Evolutionary conservation across 2,797 vertebrate species (phyloP).

Genomic region (Uromys caudimaculatus): DNA sequence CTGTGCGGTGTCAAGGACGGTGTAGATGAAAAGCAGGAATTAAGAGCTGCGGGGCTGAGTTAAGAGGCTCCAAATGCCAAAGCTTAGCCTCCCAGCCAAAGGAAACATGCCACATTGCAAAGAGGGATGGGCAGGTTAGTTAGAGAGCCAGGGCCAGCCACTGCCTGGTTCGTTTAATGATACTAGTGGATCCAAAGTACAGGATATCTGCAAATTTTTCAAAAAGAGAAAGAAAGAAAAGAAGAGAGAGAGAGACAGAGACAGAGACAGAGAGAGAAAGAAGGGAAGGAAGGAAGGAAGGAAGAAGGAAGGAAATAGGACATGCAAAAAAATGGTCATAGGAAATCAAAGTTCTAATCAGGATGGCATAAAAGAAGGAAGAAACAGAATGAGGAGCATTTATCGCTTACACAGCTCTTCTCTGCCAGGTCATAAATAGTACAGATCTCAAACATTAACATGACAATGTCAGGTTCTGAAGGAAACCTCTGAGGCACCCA

Average conservation of each 20-base stretch:
- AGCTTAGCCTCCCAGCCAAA: constrained; percentile 32
- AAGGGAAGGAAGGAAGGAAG: too few relatives aligned
- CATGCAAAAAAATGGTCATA: neutral
- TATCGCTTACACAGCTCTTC: neutral
- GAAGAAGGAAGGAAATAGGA: neutral
- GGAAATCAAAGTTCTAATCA: constrained; percentile 1
- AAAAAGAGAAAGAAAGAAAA: neutral
- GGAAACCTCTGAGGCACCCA: neutral
- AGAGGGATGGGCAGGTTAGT: neutral
- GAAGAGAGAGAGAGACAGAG: too few relatives aligned
- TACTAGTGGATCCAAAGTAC: neutral
- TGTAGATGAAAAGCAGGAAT: constrained; percentile 68
- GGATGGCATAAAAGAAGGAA: neutral
- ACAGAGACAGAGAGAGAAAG: neutral
- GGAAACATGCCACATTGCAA: constrained; percentile 24
- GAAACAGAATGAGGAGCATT: constrained; percentile 15
- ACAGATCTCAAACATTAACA: neutral
- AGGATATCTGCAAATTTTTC: neutral
- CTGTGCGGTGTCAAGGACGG: constrained; percentile 72
- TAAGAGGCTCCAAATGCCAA: constrained; percentile 65
- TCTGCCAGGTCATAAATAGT: neutral
- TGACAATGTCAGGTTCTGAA: neutral
- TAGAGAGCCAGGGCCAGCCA: neutral
- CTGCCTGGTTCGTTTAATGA: neutral
- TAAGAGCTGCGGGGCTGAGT: constrained; percentile 43